phyloP scores from a whole-genome alignment of 2,888 invertebrate genomes.

The Euclidia mi region DNA sequence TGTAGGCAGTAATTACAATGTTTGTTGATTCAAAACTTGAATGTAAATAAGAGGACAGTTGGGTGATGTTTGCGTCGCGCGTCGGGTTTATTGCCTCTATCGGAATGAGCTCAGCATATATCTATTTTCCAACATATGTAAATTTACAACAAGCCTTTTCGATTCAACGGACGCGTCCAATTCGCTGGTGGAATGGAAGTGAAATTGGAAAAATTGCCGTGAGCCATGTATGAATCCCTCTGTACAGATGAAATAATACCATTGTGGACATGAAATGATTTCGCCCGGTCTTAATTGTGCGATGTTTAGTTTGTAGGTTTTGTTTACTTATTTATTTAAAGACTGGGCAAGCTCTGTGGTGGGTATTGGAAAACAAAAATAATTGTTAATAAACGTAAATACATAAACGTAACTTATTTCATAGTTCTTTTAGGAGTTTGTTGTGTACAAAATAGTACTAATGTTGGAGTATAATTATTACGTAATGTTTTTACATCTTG shows the following conservation, averaged over 20 bases:
- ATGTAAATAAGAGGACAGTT: too few relatives aligned
- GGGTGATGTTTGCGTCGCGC: too few relatives aligned
- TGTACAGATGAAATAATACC: slow-evolving; percentile 49
- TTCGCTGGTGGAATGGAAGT: slow-evolving; percentile 78
- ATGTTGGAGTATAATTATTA: slow-evolving; percentile 4
- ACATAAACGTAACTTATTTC: background rate
- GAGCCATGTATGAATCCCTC: slow-evolving; percentile 62
- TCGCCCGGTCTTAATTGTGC: slow-evolving; percentile 1
- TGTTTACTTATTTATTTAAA: slow-evolving; percentile 1
- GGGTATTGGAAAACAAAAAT: slow-evolving; percentile 7
- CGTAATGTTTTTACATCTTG: background rate
- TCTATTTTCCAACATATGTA: too few relatives aligned
- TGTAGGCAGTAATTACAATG: too few relatives aligned
- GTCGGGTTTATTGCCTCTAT: too few relatives aligned
- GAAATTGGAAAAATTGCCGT: slow-evolving; percentile 83
- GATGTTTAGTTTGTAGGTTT: background rate
- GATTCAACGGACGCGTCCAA: slow-evolving; percentile 82
- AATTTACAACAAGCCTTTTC: slow-evolving; percentile 87
- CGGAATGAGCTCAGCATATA: too few relatives aligned
- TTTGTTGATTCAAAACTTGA: too few relatives aligned
- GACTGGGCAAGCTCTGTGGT: slow-evolving; percentile 5
- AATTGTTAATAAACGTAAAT: too few relatives aligned
- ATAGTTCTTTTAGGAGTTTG: background rate
- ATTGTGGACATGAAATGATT: slow-evolving; percentile 16
- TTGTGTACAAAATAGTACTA: background rate